A percentile compares a stretch with the other conserved stretches of the same genome.
These are phyloP conservation scores for Drosophila pandora DNA, from an alignment of 1,140 invertebrate species.

Conservation along the genomic window DNA sequence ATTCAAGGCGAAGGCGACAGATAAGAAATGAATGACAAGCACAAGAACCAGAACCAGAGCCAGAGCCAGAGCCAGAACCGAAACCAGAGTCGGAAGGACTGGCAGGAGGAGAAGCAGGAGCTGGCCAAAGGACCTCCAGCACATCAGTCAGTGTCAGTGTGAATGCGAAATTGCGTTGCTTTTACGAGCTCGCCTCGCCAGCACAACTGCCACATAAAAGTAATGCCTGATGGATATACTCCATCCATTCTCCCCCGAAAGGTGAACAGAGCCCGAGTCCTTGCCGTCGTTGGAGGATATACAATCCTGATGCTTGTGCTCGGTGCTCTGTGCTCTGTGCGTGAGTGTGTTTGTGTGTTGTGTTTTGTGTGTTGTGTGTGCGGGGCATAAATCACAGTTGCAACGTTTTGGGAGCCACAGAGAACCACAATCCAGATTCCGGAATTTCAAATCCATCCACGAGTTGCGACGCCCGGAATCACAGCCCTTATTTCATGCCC, in stretches of 20 bases:
- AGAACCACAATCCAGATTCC: constrained; percentile 21
- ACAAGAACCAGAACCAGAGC: constrained; percentile 27
- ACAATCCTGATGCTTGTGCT: constrained; percentile 15
- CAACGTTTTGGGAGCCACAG: constrained; percentile 14
- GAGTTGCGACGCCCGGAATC: constrained; percentile 15
- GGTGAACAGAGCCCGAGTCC: constrained; percentile 43
- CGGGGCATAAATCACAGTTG: constrained; percentile 52
- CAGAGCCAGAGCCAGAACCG: constrained; percentile 7
- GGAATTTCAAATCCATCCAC: constrained; percentile 10
- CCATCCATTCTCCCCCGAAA: constrained; percentile 1
- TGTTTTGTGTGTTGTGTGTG: constrained; percentile 1
- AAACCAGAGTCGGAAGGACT: neutral
- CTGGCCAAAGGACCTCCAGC: constrained; percentile 43
- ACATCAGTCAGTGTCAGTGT: constrained; percentile 79
- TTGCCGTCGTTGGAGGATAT: constrained; percentile 44
- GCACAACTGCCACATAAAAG: constrained; percentile 57
- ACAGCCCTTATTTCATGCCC: constrained; percentile 27
- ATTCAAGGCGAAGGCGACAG: constrained; percentile 72
- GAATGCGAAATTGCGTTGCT: constrained; percentile 79
- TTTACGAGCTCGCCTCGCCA: constrained; percentile 62
- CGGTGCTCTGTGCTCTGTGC: neutral
- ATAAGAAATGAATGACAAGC: constrained; percentile 80
- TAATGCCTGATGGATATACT: constrained; percentile 59
- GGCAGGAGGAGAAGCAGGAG: constrained; percentile 18
- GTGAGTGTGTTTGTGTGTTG: constrained; percentile 3